Conservation (phyloP, 23 tunicate genomes). For the Trididemnum miniatum region DNA sequence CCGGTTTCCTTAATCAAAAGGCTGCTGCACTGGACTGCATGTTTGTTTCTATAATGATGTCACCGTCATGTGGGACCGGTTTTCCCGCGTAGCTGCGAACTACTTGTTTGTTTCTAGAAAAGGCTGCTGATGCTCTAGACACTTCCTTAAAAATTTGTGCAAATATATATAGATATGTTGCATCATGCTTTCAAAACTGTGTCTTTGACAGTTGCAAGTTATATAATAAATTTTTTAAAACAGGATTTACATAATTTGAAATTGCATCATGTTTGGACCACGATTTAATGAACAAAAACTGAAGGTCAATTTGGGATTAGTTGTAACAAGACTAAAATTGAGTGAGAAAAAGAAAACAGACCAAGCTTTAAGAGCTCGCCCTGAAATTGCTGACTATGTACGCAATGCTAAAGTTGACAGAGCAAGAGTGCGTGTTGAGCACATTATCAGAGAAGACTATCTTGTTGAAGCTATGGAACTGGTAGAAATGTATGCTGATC, state of each 20-base stretch:
- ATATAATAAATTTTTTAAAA: not conserved
- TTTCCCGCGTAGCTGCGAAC: no score
- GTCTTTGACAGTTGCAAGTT: no score
- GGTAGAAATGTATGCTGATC: conserved; percentile 92
- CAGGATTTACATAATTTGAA: no score
- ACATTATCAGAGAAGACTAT: conserved; percentile 91
- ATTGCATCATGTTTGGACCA: conserved; percentile 75
- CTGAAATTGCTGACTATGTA: conserved; percentile 94
- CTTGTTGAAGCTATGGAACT: conserved; percentile 94
- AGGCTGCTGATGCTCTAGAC: no score
- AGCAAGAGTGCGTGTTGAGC: conserved; percentile 90
- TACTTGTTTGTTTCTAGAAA: no score
- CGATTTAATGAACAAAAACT: conserved; percentile 86
- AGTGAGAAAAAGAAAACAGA: conserved; percentile 94
- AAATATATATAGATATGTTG: no score
- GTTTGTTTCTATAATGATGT: no score
- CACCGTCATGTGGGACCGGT: no score
- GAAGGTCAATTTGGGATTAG: conserved; percentile 78
- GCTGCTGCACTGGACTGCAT: no score
- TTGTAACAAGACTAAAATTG: conserved; percentile 76
- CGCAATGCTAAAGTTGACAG: conserved; percentile 66
- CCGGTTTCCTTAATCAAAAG: no score
- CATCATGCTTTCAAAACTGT: no score
- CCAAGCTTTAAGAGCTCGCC: conserved; percentile 77
- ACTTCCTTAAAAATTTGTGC: no score